Conservation (phyloP, 2,888 invertebrate species). For the Panorpa germanica region DNA sequence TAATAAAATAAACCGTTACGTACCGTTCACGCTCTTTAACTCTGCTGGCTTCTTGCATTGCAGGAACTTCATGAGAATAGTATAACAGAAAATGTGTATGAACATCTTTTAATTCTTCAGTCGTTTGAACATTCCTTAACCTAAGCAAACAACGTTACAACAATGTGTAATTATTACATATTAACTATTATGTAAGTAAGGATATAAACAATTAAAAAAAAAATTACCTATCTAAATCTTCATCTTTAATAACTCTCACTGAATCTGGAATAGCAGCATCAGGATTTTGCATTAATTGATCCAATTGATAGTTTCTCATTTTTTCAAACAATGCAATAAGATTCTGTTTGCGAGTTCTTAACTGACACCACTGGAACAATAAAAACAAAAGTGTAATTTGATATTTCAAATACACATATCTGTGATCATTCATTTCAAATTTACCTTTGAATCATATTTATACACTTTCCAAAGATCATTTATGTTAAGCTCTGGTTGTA, state of each 20-base stretch:
- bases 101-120: constrained; percentile 84
- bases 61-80: constrained; percentile 67
- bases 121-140: constrained; percentile 54
- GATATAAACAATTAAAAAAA: constrained; percentile 6
- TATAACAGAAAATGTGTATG: constrained; percentile 86
- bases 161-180: constrained; percentile 1
- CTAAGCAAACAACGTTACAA: constrained; percentile 18
- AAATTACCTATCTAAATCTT: constrained; percentile 55
- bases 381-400: constrained; percentile 6
- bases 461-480: constrained; percentile 98
- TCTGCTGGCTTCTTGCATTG: constrained; percentile 59
- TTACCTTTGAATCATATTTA: constrained; percentile 76
- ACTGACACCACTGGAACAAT: constrained; percentile 60
- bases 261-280: constrained; percentile 72
- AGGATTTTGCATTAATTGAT: constrained; percentile 59
- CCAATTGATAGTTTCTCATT: constrained; percentile 81
- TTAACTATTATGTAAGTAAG: background rate
- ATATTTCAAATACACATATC: background rate
- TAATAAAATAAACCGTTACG: no score
- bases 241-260: constrained; percentile 64
- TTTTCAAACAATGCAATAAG: constrained; percentile 67
- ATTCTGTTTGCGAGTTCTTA: constrained; percentile 68
- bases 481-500: constrained; percentile 82
- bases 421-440: no score
- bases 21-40: constrained; percentile 44